A percentile compares a stretch with the other conserved stretches of the same genome.
These are phyloP conservation scores for Rhysida immarginata DNA, from an alignment of 1,140 invertebrate species.

Conservation along the genomic window DNA sequence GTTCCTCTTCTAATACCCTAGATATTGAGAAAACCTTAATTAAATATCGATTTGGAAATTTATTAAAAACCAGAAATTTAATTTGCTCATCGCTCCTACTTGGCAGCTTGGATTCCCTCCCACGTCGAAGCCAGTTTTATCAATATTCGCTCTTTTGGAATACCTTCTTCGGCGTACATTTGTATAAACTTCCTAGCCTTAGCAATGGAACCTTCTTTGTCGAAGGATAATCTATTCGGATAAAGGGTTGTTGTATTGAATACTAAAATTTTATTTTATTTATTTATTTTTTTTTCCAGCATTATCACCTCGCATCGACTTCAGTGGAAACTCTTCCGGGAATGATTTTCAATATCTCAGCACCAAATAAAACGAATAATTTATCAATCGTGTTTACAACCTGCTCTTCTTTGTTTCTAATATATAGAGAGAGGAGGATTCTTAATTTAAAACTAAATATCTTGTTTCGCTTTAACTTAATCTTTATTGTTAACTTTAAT, in stretches of 20 bases:
- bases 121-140: constrained; percentile 97
- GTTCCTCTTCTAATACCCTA: constrained; percentile 74
- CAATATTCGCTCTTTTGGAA: constrained; percentile 80
- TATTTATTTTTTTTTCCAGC: too few species aligned
- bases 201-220: constrained; percentile 73
- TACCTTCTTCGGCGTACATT: constrained; percentile 76
- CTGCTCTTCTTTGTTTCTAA: constrained; percentile 31
- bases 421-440: neutral
- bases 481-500: too few species aligned
- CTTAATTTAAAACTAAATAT: neutral
- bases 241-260: too few species aligned
- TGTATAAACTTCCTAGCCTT: constrained; percentile 79
- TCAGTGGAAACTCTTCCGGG: constrained; percentile 96
- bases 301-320: constrained; percentile 75
- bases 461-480: too few species aligned
- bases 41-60: neutral
- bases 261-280: too few species aligned
- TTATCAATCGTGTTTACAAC: constrained; percentile 72
- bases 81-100: constrained; percentile 37
- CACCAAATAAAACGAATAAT: constrained; percentile 87
- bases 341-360: constrained; percentile 93
- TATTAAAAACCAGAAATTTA: neutral
- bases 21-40: constrained; percentile 1
- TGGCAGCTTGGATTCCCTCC: constrained; percentile 97
- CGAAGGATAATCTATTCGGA: constrained; percentile 87